Base-by-base conservation (phyloP, 2,888 invertebrate genomes). In the Rhaphigaster nebulosa region DNA sequence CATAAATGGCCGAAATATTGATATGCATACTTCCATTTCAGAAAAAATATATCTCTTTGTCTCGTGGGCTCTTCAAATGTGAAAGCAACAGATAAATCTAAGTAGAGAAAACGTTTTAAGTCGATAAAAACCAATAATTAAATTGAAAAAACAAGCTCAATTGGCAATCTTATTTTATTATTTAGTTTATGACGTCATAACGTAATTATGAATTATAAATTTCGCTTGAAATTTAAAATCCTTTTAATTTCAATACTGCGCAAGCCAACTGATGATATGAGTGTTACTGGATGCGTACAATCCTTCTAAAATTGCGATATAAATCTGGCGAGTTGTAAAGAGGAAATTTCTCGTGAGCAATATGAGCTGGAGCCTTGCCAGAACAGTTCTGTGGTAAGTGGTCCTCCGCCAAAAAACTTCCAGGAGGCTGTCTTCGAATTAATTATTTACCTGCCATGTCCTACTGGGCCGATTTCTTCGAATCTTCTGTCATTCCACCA, bases 361-460 rank as follows among this genome's bases (percentile, higher is more conserved):
- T 38, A 76, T 38, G 70, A 76, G 38, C 38, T 76, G 70, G 70
- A 20, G 0, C 6, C 5, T 6, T 34, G 70, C 70, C 70, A 76
- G 38, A 38, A 29, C 6, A 76, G 34, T 20, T 76, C 20, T 76
- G 70, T 76, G 70, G 70, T 76, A 20, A 76, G 70, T 20, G 20
- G 6, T 76, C 15, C 34, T 12, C 38, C 70, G 70, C 70, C 70
- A 76, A 76, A 76, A 76, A 76, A 76, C 70, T 76, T 76, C 70
- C 10, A 38, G 5, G 70, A 76, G 70, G 6, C 38, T 76, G 70
- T 76, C 65, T 65, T 29, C 6, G 70, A 76, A 20, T 76, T 76
- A 76, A 76, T 76, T 76, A 38, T 76, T 76, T 76, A 76, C 38
- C 70, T 76, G 6, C 70, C 34, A 76, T 38, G 70, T 76, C 70